Conservation (phyloP, 23 tunicate genomes). For the Trididemnum nubilum region DNA sequence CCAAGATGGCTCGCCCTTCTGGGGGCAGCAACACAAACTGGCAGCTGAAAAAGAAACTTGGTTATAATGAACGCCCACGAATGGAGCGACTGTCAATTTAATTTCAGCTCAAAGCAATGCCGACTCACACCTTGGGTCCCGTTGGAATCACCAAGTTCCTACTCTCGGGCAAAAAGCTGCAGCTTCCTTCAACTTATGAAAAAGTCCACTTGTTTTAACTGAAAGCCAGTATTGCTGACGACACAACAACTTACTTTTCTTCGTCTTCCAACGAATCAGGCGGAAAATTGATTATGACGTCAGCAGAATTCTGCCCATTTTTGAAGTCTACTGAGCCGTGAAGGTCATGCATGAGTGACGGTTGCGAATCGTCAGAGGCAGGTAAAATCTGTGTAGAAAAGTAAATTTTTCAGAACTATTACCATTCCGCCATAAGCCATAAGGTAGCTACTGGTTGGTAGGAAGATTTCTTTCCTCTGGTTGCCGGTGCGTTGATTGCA, state of each 20-base stretch:
- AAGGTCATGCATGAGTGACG: constrained; percentile 69
- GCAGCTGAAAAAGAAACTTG: constrained; percentile 31
- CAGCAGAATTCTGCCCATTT: constrained; percentile 72
- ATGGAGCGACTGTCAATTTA: background rate
- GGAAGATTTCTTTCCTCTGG: too few relatives aligned
- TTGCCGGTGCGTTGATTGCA: too few relatives aligned
- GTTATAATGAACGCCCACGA: background rate
- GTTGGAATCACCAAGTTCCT: too few relatives aligned
- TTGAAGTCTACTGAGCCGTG: constrained; percentile 86
- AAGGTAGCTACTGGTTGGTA: too few relatives aligned
- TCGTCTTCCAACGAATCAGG: constrained; percentile 74
- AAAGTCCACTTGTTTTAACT: too few relatives aligned
- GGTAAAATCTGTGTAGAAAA: constrained; percentile 55
- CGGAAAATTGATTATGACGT: constrained; percentile 71
- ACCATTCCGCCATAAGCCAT: background rate
- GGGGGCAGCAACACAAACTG: constrained; percentile 73
- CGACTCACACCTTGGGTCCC: too few relatives aligned
- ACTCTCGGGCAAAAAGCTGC: too few relatives aligned
- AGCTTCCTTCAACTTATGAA: too few relatives aligned
- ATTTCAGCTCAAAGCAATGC: too few relatives aligned
- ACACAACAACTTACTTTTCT: constrained; percentile 46
- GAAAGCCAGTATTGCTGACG: background rate
- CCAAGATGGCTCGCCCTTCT: constrained; percentile 74
- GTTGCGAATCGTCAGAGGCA: constrained; percentile 28
- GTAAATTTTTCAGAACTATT: background rate